Evolutionary conservation across 2,113 vertebrate genomes (phyloP), one percentile per base, ranked within the genome.

Genomic region (Hippocampus comes): DNA sequence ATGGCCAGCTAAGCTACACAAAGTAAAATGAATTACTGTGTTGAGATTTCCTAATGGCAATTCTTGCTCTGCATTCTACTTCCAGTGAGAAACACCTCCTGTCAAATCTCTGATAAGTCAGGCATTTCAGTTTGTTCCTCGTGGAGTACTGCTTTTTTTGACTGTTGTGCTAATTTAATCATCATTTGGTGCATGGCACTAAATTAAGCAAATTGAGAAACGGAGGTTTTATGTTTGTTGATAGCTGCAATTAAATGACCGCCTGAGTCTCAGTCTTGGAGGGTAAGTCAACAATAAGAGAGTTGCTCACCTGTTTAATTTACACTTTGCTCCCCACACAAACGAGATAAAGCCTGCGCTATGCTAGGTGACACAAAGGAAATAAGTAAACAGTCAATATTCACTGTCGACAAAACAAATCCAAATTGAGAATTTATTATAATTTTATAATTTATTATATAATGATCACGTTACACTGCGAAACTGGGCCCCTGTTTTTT

Each of bases 401-500:
- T 81, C 64, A 79, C 34, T 0, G 34, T 38, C 5, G 76, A 74
- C 78, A 80, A 82, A 73, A 27, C 55, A 71, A 75, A 70, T 17
- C 23, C 21, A 30, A 17, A 43, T 68, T 73, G 57, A 70, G 71
- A 83, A 46, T 15, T 83, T 74, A 6, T 38, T 38, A 38, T 38
- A 38, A 38, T 38, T 38, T 6, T 38, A 38, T 38, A 38, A 38
- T 73, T 73, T 83, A 84, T 83, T 75, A 65, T 60, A 67, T 61
- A 70, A 71, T 73, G 73, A 70, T 71, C 57, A 55, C 43, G 34
- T 38, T 61, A 74, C 74, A 68, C 69, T 83, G 69, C 74, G 75
- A 81, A 83, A 81, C 73, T 12, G 51, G 48, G 59, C 82, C 86
- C 74, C 88, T 89, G 65, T 78, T 61, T 70, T 17, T 25, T 25